These are phyloP conservation scores for Oncopeltus fasciatus DNA, from an alignment of 1,140 invertebrate species.

Conservation along the genomic window DNA sequence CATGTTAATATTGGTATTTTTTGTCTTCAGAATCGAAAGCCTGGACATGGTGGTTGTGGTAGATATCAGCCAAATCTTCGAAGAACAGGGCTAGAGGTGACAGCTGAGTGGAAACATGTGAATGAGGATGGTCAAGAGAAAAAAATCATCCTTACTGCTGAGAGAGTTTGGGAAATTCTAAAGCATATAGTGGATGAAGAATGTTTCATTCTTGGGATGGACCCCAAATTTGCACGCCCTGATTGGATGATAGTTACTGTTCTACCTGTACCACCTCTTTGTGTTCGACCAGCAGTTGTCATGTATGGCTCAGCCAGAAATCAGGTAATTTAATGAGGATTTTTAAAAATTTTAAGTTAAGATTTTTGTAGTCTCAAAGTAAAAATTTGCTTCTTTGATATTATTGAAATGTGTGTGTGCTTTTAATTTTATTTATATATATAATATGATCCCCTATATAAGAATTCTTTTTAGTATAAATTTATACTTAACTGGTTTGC, in stretches of 20 bases:
- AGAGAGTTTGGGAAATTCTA: slow-evolving; percentile 90
- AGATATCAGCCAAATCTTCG: slow-evolving; percentile 89
- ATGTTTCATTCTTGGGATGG: slow-evolving; percentile 88
- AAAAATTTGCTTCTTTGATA: too few species aligned
- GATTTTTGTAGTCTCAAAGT: too few species aligned
- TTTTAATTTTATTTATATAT: too few species aligned
- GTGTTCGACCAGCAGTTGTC: slow-evolving; percentile 88
- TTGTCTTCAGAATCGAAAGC: slow-evolving; percentile 36
- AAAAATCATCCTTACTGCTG: slow-evolving; percentile 83
- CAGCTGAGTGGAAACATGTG: slow-evolving; percentile 93
- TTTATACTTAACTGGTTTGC: too few species aligned
- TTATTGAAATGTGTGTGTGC: too few species aligned
- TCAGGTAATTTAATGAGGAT: too few species aligned
- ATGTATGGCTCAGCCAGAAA: slow-evolving; percentile 98
- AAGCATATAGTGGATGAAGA: slow-evolving; percentile 97
- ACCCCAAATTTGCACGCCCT: slow-evolving; percentile 86
- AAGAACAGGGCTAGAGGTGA: slow-evolving; percentile 76
- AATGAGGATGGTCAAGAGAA: slow-evolving; percentile 97
- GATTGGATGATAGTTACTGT: slow-evolving; percentile 99
- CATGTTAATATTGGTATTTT: too few species aligned
- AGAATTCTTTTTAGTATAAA: too few species aligned
- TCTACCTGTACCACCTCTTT: slow-evolving; percentile 88
- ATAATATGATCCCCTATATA: too few species aligned
- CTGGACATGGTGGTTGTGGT: slow-evolving; percentile 90
- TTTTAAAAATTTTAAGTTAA: too few species aligned